Base-by-base conservation (phyloP, 2,888 invertebrate genomes). In the Cryptocephalus primarius region DNA sequence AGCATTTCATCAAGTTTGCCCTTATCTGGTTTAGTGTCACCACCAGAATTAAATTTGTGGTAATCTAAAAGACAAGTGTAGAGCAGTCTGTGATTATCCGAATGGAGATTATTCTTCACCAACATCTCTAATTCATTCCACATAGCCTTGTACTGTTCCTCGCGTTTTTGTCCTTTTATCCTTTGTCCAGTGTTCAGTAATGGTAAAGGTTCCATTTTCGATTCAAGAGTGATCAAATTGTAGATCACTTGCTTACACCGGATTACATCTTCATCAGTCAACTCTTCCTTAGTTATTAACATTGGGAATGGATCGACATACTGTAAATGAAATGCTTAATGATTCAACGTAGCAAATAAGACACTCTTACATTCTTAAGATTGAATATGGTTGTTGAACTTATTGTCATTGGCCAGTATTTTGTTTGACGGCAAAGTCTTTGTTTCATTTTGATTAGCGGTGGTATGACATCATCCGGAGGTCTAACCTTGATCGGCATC, bases 51-150 rank as follows among this genome's bases (percentile, higher is more conserved):
- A 60, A 78, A 79, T 59, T 72, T 74, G 46, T 78, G 75, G 55
- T 85, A 85, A 60, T 94, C 93, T 31, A 88, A 74, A 40, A 95
- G 72, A 63, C 88, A 89, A 42, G 83, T 82, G 40, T 92, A 72
- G 12, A 93, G 76, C 48, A 81, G 79, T 50, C 81, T 79, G 64
- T 95, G 95, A 54, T 82, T 82, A 4, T 83, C 74, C 1, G 91
- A 85, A 44, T 84, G 84, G 31, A 85, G 77, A 65, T 88, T 85
- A 31, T 82, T 80, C 45, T 87, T 82, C 1, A 95, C 72, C 34
- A 93, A 75, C 9, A 82, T 81, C 66, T 95, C 95, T 42, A 95
- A 68, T 66, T 96, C 95, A 32, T 80, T 77, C 87, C 94, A 96
- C 66, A 95, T 79, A 32, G 88, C 55, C 47, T 88, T 81, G 73